Evolutionary conservation across 2,888 invertebrate genomes (phyloP), one percentile per base, ranked within the genome.

Genomic region (Glaucopsyche alexis): DNA sequence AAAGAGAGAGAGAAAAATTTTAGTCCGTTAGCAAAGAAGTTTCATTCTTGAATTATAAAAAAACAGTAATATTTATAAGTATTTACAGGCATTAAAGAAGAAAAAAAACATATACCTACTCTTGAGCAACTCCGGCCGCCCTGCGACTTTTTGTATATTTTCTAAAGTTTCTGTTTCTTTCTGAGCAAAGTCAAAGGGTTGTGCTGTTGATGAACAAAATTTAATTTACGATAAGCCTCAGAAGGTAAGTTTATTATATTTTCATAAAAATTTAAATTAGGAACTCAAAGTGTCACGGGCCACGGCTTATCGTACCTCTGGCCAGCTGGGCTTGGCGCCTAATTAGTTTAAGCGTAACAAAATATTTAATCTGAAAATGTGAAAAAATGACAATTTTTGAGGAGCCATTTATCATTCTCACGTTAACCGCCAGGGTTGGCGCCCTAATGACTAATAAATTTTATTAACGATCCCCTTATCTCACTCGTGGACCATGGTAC

Each of bases 391-490:
- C 13, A 47, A 69, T 5, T 47, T 47, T 49, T 47, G 69, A 69
- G 49, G 69, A 47, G 69, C 49, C 49, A 49, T 69, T 69, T 69
- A 49, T 69, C 69, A 69, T 69, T 69, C 69, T 69, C 69, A 49
- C 49, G 45, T 69, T 69, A 69, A 49, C 69, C 47, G 69, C 69
- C 49, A 47, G 69, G 69, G 69, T 47, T 69, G 45, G 45, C 69
- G 47, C 45, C 49, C 49, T 69, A 49, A 69, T 69, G 45, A 47
- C 69, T 69, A 29, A 69, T 69, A 47, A 69, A 49, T 49, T 69
- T 47, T 69, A 49, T 69, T 69, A n/a, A 66, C 66, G 66, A 19
- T 40, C 14, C 42, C 66, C 66, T 66, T 66, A 66, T 66, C 60
- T 60, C 60, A 5, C 29, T 13, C 11, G 19, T 60, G 55, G 11